Evolutionary conservation across 2,113 vertebrate species (phyloP), one percentile per base, ranked within the genome.

Genomic region (Blennius ocellaris): DNA sequence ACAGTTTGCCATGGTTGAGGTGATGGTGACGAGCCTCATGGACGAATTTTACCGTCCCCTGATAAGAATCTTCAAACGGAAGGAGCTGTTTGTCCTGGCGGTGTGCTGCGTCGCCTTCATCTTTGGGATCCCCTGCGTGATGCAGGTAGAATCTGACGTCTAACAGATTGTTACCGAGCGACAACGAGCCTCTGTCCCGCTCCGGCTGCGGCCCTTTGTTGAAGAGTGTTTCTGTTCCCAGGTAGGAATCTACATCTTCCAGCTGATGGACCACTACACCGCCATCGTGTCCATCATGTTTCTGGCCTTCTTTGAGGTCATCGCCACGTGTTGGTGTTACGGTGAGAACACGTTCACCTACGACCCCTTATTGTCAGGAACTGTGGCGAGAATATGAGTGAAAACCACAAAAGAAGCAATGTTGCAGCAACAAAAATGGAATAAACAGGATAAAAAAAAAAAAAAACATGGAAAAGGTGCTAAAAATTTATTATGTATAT

Each of bases 1-100:
- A 9, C 73, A 95, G 94, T 95, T 95, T 88, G 93, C 93, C 0
- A 93, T 95, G 94, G 93, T 93, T 53, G 94, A 95, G 59, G 94
- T 95, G 71, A 90, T 94, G 92, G 92, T 93, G 69, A 95, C 94
- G 70, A 94, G 92, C 58, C 63, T 95, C 17, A 66, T 92, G 90
- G 94, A 95, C 73, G 69, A 86, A 53, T 91, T 75, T 36, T 56
- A 84, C 7, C 73, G 58, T 11, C 16, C 39, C 0, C 14, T 95
- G 43, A 67, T 93, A 0, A 64, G 38, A 4, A 48, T 89, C 15
- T 90, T 95, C 59, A 92, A 83, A 65, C 21, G 60, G 21, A 93
- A 93, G 76, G 94, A 95, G 66, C 53, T 95, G 15, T 82, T 94
- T 41, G 83, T 95, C 47, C 86, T 94, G 1, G 81, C 53, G 0